Conservation (phyloP, 2,797 vertebrate species). For the Acridotheres tristis region DNA sequence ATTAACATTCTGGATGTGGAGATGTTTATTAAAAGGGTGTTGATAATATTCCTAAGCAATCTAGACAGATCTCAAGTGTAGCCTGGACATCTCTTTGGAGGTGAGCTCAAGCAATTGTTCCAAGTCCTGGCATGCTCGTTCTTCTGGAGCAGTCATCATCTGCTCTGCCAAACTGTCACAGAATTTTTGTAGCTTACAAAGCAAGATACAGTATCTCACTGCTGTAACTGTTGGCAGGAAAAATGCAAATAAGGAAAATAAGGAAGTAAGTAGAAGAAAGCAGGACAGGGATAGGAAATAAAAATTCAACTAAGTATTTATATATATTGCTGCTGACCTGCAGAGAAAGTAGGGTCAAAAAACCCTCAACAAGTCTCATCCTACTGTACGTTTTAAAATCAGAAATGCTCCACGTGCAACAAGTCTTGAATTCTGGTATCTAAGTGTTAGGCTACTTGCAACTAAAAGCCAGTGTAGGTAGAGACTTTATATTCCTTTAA, state of each 20-base stretch:
- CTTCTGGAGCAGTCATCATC: neutral
- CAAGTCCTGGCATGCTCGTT: neutral
- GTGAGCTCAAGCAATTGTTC: neutral
- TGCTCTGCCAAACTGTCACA: neutral
- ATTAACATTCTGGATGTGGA: neutral
- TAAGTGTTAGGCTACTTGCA: neutral
- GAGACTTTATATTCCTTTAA: neutral
- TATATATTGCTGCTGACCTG: neutral
- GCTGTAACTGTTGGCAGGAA: neutral
- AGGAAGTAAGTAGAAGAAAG: neutral
- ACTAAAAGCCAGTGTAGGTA: neutral
- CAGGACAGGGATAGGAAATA: neutral
- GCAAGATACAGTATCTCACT: neutral
- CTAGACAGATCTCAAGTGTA: fast-evolving
- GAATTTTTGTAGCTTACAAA: neutral
- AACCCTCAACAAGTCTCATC: neutral
- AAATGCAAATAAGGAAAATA: neutral
- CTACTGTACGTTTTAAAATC: neutral
- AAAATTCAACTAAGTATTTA: neutral
- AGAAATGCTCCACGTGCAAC: neutral
- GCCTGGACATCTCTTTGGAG: neutral
- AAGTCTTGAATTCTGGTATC: neutral
- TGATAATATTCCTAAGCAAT: neutral
- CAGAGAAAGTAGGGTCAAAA: neutral
- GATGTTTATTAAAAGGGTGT: neutral